Evolutionary conservation across 2,888 invertebrate species (phyloP), one percentile per base, ranked within the genome.

Genomic region (Apamea sordens): DNA sequence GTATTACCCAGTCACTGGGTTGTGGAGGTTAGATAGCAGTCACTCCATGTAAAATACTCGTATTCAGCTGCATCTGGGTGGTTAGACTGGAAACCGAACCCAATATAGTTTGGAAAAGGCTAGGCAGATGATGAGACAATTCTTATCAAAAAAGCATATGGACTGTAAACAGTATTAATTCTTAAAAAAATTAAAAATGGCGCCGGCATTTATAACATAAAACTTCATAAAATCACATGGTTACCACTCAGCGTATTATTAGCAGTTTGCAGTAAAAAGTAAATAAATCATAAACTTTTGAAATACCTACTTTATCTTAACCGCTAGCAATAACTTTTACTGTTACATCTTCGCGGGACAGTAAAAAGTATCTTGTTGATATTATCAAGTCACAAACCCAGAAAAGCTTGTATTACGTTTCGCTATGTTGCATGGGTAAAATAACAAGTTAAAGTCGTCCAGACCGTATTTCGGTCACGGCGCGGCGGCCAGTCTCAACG

Each of bases 281-380:
- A 74, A 80, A 56, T 24, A 24, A 11, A 56, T 56, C 56, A 56
- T 56, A 56, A 56, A 56, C 3, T 56, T 56, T 24, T 56, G 24
- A 24, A 76, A 78, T 65, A 80, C 53, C 50, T 63, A 73, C 81
- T 77, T 79, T 75, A 77, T 84, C 65, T 79, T 64, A 73, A 83
- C 67, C 61, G 61, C 73, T 36, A 63, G 64, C 76, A 32, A 77
- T 85, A 81, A 81, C 63, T 77, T 84, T 84, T 79, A 85, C 32
- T 81, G 74, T 81, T 64, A 73, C 72, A 79, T 72, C 69, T 81
- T 77, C 41, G 56, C 71, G 64, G 15, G 63, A 56, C 44, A 72
- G n/a, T 75, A 75, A 79, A 75, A 79, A 68, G 18, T 77, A 56
- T 64, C 63, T 77, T 74, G 71, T 82, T 74, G 68, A 77, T 69